phyloP scores from a whole-genome alignment of 2,888 invertebrate genomes.

The Pollenia amentaria region DNA sequence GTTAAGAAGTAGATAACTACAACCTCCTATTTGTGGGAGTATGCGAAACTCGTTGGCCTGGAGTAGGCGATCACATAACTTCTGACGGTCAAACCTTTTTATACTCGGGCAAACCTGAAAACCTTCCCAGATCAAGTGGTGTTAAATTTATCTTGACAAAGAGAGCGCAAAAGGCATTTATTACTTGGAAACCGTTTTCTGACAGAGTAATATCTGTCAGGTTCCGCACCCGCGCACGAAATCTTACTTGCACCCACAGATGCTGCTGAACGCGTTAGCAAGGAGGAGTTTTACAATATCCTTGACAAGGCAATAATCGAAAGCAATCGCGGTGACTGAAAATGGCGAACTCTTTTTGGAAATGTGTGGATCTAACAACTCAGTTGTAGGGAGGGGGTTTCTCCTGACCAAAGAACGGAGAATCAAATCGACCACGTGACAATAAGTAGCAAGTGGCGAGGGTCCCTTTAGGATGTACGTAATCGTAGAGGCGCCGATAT shows the following conservation, averaged over 20 bases:
- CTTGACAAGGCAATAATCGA: too few relatives aligned
- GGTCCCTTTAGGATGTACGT: neutral
- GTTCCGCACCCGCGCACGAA: neutral
- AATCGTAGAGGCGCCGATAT: neutral
- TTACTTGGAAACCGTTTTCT: neutral
- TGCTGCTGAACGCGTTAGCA: neutral
- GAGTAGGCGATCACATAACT: too few relatives aligned
- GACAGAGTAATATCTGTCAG: neutral
- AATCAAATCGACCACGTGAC: neutral
- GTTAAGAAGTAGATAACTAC: neutral
- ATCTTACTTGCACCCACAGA: neutral
- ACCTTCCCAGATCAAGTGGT: neutral
- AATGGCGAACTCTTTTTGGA: too few relatives aligned
- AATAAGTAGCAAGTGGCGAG: neutral
- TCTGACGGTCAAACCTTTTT: neutral
- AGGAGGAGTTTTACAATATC: neutral
- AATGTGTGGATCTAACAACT: too few relatives aligned
- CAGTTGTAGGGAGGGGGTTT: too few relatives aligned
- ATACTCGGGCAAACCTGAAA: neutral
- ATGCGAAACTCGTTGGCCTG: neutral
- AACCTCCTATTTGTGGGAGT: too few relatives aligned
- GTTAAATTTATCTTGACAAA: conserved; percentile 1
- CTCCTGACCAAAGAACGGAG: neutral
- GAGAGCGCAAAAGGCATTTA: neutral
- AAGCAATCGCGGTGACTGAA: neutral